Percentiles rank a stretch among this genome's conserved stretches.
These are phyloP conservation scores for Erpobdella octoculata DNA, from an alignment of 2,888 invertebrate species.

Conservation along the genomic window DNA sequence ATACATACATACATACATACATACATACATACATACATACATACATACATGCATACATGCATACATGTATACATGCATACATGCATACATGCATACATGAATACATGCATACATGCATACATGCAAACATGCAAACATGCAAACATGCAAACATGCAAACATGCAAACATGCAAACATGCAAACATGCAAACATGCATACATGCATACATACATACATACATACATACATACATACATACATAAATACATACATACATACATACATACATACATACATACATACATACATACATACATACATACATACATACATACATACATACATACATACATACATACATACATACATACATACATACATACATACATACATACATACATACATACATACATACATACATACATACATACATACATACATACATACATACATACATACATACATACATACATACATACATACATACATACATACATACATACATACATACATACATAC, in stretches of 20 bases:
- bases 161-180: no score
- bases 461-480: slow-evolving; percentile 24
- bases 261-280: slow-evolving; percentile 11
- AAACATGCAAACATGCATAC: no score
- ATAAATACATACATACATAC: no score
- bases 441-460: slow-evolving; percentile 21
- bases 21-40: no score
- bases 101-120: slow-evolving; percentile 1
- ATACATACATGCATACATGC: no score
- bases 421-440: slow-evolving; percentile 31
- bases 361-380: slow-evolving; percentile 22
- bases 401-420: slow-evolving; percentile 31
- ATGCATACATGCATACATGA: background rate
- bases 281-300: slow-evolving; percentile 10
- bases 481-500: slow-evolving; percentile 25
- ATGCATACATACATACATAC: no score
- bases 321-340: slow-evolving; percentile 16
- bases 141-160: no score
- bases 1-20: no score
- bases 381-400: slow-evolving; percentile 19
- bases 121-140: no score
- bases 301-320: slow-evolving; percentile 15
- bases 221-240: no score
- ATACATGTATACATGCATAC: background rate
- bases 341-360: slow-evolving; percentile 8